A percentile compares a stretch with the other conserved stretches of the same genome.
These are phyloP conservation scores for Ictalurus furcatus DNA, from an alignment of 2,113 vertebrate genomes.

Conservation along the genomic window DNA sequence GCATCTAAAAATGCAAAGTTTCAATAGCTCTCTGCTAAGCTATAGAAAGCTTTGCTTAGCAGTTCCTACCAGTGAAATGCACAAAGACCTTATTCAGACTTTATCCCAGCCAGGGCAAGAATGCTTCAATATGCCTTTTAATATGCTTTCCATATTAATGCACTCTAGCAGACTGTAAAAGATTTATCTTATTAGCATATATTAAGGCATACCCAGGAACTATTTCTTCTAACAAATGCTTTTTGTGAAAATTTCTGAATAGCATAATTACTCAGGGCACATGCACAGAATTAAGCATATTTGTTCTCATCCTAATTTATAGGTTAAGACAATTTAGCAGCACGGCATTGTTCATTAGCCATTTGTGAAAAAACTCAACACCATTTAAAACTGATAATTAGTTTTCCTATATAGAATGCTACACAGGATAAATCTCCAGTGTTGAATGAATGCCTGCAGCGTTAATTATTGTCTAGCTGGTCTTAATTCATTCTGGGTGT, in stretches of 20 bases:
- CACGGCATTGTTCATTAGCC: conserved; percentile 25
- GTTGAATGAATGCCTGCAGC: conserved; percentile 2
- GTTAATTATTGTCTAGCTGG: conserved; percentile 16
- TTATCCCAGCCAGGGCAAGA: conserved; percentile 8
- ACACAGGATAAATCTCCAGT: conserved; percentile 27
- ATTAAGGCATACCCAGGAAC: conserved; percentile 31
- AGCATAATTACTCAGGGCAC: conserved; percentile 25
- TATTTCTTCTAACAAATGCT: conserved; percentile 25
- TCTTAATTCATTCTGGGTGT: neutral
- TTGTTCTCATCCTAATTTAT: conserved; percentile 32
- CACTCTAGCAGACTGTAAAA: conserved; percentile 15
- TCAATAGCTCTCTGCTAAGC: conserved; percentile 7
- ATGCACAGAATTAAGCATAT: conserved; percentile 14
- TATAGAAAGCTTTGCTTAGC: conserved; percentile 24
- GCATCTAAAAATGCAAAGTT: conserved; percentile 14
- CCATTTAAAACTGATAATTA: conserved; percentile 25
- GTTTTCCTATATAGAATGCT: conserved; percentile 3
- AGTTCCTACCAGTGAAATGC: conserved; percentile 5
- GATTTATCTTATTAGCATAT: conserved; percentile 41
- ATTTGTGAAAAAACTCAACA: conserved; percentile 4
- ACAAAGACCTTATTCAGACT: conserved; percentile 36
- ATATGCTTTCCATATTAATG: conserved; percentile 39
- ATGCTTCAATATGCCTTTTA: conserved; percentile 29
- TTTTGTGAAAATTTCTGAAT: conserved; percentile 38
- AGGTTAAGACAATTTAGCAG: conserved; percentile 28